Evolutionary conservation across 2,797 vertebrate genomes (phyloP).

Genomic region (Chaunax sp.): DNA sequence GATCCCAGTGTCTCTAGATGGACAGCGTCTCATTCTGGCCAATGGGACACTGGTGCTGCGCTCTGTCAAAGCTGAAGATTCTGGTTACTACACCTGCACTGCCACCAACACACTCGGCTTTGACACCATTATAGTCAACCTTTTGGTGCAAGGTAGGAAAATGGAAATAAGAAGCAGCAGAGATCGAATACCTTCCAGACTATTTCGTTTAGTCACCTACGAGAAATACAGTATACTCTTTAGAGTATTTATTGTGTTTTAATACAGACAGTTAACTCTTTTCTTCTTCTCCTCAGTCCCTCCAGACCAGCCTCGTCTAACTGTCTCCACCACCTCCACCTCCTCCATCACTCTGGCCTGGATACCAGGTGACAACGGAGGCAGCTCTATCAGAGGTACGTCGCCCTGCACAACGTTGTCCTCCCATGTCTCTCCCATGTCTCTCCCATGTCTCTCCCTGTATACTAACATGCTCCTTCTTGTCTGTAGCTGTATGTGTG

Average conservation of each 20-base stretch:
- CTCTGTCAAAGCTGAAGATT: slow-evolving; percentile 96
- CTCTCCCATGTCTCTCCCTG: slow-evolving; percentile 3
- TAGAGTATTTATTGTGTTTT: neutral
- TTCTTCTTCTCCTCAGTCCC: slow-evolving; percentile 82
- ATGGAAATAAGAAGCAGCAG: neutral
- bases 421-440: neutral
- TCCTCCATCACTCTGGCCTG: slow-evolving; percentile 97
- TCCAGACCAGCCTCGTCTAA: slow-evolving; percentile 96
- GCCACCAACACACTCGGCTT: slow-evolving; percentile 98
- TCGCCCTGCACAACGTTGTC: neutral
- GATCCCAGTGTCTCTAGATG: slow-evolving; percentile 91
- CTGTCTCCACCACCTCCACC: slow-evolving; percentile 96
- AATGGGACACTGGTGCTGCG: slow-evolving; percentile 95
- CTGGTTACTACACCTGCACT: slow-evolving; percentile 97
- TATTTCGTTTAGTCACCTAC: no score
- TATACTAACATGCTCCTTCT: slow-evolving; percentile 16
- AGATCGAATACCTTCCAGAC: neutral
- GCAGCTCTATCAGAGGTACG: slow-evolving; percentile 96
- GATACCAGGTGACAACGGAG: slow-evolving; percentile 98
- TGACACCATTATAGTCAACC: slow-evolving; percentile 97
- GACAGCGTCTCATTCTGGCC: slow-evolving; percentile 92
- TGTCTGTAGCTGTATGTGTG: slow-evolving; percentile 6
- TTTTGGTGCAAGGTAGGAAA: slow-evolving; percentile 94
- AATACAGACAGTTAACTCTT: neutral
- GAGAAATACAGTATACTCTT: neutral